Evolutionary conservation across 2,113 vertebrate species (phyloP), one percentile per base, ranked within the genome.

Genomic region (Propithecus coquereli): DNA sequence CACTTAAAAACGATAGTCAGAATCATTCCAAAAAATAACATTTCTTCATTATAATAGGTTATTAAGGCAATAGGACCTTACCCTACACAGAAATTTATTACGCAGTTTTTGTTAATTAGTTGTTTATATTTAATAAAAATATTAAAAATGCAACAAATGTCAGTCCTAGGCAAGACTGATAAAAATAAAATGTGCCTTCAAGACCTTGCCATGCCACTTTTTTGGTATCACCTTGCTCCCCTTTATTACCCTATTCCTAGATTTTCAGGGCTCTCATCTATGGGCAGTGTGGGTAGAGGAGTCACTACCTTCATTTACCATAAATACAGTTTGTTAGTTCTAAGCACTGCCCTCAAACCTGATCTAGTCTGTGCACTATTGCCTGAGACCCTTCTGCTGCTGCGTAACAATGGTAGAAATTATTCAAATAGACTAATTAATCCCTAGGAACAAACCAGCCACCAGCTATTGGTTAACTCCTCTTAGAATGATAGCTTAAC

Each of bases 381-480:
- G 50, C 50, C 23, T 6, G 8, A 88, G 54, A 52, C 30, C 23
- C 86, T 90, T 94, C 79, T 84, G 17, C 47, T 70, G 43, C 74
- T 83, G 40, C 23, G 1, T 87, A 91, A 52, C n/a, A 32, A 68
- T 82, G 18, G n/a, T 27, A 94, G 30, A 57, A 81, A 73, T 85
- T 95, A 73, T 91, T 93, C 85, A 81, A 27, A 82, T 34, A 47
- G 40, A 84, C 47, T 74, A 93, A 91, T 88, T 43, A 92, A 83
- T 84, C 57, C 63, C 45, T 80, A 27, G 45, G 80, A 92, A 93
- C 76, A 43, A 89, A 43, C 45, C 76, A 89, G 34, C n/a, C 66
- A 43, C 52, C 76, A 86, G 34, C 54, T 81, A 57, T 11, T 70
- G 4, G n/a, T 52, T 83, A 96, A 81, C 37, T 87, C 10, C 37